A percentile compares a stretch with the other conserved stretches of the same genome.
Evolutionary conservation across 2,113 vertebrate species (phyloP).

Genomic region (Heterotilapia buettikoferi): DNA sequence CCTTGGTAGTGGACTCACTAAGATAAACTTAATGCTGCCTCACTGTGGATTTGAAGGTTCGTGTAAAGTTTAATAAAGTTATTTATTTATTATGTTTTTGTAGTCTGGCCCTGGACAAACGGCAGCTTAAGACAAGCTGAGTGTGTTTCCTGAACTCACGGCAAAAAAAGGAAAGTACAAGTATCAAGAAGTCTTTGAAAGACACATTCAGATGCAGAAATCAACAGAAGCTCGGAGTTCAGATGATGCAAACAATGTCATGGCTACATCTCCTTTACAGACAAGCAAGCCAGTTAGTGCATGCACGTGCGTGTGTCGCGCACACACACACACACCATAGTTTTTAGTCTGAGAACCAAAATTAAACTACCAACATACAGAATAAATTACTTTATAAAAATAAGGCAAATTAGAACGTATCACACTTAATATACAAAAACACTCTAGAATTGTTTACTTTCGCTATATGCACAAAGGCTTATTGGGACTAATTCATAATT

Average conservation of each 20-base stretch:
- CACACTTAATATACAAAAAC: neutral
- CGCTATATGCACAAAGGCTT: neutral
- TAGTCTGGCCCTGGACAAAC: neutral
- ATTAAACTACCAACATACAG: neutral
- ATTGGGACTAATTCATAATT: neutral
- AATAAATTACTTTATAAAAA: neutral
- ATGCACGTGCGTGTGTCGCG: neutral
- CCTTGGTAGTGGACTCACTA: neutral
- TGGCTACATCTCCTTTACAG: slow-evolving; percentile 51
- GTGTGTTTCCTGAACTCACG: neutral
- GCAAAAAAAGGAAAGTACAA: neutral
- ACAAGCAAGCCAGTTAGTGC: slow-evolving; percentile 36
- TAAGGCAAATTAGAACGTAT: neutral
- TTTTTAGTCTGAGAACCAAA: neutral
- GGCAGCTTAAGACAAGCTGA: neutral
- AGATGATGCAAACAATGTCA: neutral
- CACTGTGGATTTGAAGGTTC: neutral
- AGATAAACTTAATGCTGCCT: neutral
- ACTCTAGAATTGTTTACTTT: neutral
- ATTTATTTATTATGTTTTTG: neutral
- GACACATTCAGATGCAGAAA: slow-evolving; percentile 14
- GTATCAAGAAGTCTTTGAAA: neutral
- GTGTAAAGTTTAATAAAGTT: neutral
- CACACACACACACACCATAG: neutral
- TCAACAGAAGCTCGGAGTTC: neutral